A percentile compares a stretch with the other conserved stretches of the same genome.
Evolutionary conservation across 2,113 vertebrate species (phyloP).

Genomic region (Odontesthes bonariensis): DNA sequence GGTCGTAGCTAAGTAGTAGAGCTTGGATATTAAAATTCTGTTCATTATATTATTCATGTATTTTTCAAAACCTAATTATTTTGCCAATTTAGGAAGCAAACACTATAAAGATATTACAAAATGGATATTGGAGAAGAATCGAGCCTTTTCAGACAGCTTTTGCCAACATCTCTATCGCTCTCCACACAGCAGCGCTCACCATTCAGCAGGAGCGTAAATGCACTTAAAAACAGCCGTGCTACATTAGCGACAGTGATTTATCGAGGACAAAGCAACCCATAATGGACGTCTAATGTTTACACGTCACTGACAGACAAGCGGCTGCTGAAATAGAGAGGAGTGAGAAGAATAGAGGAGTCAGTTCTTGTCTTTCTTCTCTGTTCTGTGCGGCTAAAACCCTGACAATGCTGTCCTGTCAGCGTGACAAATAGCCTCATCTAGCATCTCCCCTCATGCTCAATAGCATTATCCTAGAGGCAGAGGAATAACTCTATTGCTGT

Average conservation of each 20-base stretch:
- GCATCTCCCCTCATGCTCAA: slow-evolving; percentile 76
- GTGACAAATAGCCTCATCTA: slow-evolving; percentile 81
- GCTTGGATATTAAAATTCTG: neutral
- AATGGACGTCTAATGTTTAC: slow-evolving; percentile 80
- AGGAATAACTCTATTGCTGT: slow-evolving; percentile 76
- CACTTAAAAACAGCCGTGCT: slow-evolving; percentile 20
- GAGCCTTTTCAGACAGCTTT: neutral
- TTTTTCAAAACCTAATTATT: neutral
- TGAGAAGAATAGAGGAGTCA: slow-evolving; percentile 66
- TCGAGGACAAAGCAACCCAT: slow-evolving; percentile 70
- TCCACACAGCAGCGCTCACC: slow-evolving; percentile 24
- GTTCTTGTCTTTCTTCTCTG: slow-evolving; percentile 67
- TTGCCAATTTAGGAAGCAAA: neutral
- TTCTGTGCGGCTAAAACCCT: slow-evolving; percentile 72
- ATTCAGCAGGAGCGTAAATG: slow-evolving; percentile 41
- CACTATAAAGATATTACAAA: neutral
- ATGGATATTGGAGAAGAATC: neutral
- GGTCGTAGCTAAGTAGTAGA: neutral
- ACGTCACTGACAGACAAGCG: slow-evolving; percentile 64
- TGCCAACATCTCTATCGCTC: slow-evolving; percentile 32
- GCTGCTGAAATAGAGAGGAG: slow-evolving; percentile 68
- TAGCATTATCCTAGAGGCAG: slow-evolving; percentile 76
- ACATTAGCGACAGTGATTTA: slow-evolving; percentile 77
- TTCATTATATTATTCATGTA: neutral
- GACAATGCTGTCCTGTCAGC: slow-evolving; percentile 81